Evolutionary conservation across 2,888 invertebrate species (phyloP), one percentile per base, ranked within the genome.

Genomic region (Anthophora plumipes): DNA sequence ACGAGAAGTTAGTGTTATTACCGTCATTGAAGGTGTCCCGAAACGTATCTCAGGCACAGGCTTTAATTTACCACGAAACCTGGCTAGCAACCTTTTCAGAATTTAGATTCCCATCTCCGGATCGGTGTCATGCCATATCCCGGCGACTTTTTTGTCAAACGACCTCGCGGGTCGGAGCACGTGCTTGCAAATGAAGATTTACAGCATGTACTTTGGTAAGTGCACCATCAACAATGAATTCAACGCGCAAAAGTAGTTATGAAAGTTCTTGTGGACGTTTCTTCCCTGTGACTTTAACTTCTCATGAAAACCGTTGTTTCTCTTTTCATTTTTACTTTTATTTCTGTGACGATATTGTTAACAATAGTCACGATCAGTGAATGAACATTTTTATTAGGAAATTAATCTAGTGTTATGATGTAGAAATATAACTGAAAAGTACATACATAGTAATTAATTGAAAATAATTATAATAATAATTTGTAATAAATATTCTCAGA

Each of bases 1-100:
- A 91, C 90, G 84, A 91, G 90, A 90, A 91, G 90, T 91, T 91
- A 91, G 89, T 89, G 89, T 91, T 91, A 91, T 91, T 91, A 88
- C 89, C 86, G 82, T 82, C 90, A 89, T 90, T 89, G 89, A 85
- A 77, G 77, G 69, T 84, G 86, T 85, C 85, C 82, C 78, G 89
- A 86, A 88, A 84, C 86, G 86, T 88, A 85, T 81, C 85, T 85
- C 80, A 85, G 76, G 74, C 80, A 63, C 82, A 85, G 75, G 80
- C 84, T 85, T 89, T 90, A 90, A 90, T 90, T 90, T 90, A 82
- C 72, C 78, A 66, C 54, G 76, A 70, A 77, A 80, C 66, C 67
- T 77, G 75, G 73, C 78, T 71, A 77, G 72, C 78, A 73, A 85
- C 88, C 80, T 81, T 60, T 73, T 25, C 48, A 59, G 52, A 85